Base-by-base conservation (phyloP, 2,113 vertebrate species). In the Psettodes erumei region DNA sequence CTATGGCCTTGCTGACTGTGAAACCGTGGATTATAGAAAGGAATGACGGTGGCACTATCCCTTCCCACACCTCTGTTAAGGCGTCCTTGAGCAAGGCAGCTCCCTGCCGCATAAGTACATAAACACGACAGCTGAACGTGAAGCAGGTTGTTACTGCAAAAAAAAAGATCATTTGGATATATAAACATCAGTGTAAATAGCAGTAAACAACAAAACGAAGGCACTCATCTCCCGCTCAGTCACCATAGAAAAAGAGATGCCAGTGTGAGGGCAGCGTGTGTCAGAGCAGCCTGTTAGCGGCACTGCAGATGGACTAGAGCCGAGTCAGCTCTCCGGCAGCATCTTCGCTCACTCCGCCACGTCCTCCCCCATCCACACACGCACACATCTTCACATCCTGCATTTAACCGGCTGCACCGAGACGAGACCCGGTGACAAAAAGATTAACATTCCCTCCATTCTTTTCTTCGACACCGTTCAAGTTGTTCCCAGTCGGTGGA, bases 271-370 rank as follows among this genome's bases (percentile, higher is more conserved):
- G 62, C 70, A 54, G 33, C 71, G 37, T 65, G 33, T 62, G 13
- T 70, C 61, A 27, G 10, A 37, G 15, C 66, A 64, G 69, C 3
- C 47, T 30, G 63, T 55, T 61, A 64, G 43, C 71, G 32, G 25
- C 82, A 83, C 82, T 89, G 87, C 84, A 79, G 87, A 87, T 63
- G 81, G 73, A 79, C 47, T 67, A 43, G 2, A 79, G 82, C 75
- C 82, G 65, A 82, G 58, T 80, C 81, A 80, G 78, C 84, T 47
- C 55, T 54, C 35, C 50, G 37, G 27, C 48, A 50, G 45, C 61
- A 74, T 33, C 48, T 28, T 30, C 65, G 1, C 61, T 42, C 40
- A 15, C 53, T 62, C 63, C 15, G 25, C 38, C 25, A 8, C 28
- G 23, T 54, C 65, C 71, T 62, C 74, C 73, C 32, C 21, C 19